Conservation (phyloP, 2,888 invertebrate species). For the Tortricodes alternella region DNA sequence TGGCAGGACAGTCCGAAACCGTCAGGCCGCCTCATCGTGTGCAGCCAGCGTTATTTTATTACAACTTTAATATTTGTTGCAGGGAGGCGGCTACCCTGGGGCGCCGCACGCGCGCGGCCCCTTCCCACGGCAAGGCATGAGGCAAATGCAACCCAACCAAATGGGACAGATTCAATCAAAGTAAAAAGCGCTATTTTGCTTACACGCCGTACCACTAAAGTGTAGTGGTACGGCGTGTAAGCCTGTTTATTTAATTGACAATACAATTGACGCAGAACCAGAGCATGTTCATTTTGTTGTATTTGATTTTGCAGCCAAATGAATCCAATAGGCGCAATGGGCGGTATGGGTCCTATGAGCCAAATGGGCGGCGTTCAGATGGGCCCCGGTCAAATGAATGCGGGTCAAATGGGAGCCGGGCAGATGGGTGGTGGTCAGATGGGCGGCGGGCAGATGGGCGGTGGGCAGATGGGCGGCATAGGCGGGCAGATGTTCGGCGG, state of each 20-base stretch:
- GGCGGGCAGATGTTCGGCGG: conserved; percentile 82
- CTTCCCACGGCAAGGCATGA: conserved; percentile 71
- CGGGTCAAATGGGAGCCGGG: conserved; percentile 46
- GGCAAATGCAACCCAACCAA: conserved; percentile 76
- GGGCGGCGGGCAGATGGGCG: conserved; percentile 67
- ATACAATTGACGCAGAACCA: too few relatives aligned
- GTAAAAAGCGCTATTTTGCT: conserved; percentile 46
- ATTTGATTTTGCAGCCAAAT: conserved; percentile 63
- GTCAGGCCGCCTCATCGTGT: too few relatives aligned
- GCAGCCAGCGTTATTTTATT: too few relatives aligned
- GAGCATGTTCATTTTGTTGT: not conserved
- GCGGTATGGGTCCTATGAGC: conserved; percentile 72
- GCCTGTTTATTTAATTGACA: too few relatives aligned
- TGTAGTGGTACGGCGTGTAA: too few relatives aligned
- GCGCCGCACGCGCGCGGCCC: conserved; percentile 66
- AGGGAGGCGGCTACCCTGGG: conserved; percentile 66
- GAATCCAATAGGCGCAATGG: conserved; percentile 74
- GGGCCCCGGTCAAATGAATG: conserved; percentile 44
- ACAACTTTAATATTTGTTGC: conserved; percentile 6
- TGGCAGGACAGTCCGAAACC: too few relatives aligned
- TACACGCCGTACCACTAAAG: too few relatives aligned
- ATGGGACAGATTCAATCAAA: conserved; percentile 74
- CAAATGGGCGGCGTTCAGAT: conserved; percentile 62
- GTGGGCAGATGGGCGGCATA: conserved; percentile 71
- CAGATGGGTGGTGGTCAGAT: conserved; percentile 65